Conservation (phyloP, 53 echinoderm and acorn worm genomes). For the Glandiceps talaboti region DNA sequence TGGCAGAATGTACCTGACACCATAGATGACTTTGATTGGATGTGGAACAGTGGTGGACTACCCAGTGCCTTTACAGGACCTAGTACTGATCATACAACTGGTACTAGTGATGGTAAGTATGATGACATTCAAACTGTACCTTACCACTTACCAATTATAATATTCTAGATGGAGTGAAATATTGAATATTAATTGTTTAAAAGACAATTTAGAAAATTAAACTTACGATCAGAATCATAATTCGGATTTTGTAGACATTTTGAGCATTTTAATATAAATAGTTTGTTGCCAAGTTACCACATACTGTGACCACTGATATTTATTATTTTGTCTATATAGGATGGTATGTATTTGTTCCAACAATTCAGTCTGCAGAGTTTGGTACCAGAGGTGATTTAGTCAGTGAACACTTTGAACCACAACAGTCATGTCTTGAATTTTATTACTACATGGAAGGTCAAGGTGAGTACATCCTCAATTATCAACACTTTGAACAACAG, state of each 20-base stretch:
- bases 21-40: slow-evolving; percentile 66
- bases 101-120: background rate
- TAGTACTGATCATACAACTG: background rate
- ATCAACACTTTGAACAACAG: too few species aligned
- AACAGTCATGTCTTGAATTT: slow-evolving; percentile 35
- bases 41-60: slow-evolving; percentile 25
- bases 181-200: too few species aligned
- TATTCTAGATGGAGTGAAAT: too few species aligned
- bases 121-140: too few species aligned
- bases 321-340: background rate
- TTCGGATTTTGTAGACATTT: too few species aligned
- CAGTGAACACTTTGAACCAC: slow-evolving; percentile 34
- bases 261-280: too few species aligned
- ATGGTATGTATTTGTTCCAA: background rate
- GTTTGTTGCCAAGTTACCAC: too few species aligned
- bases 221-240: too few species aligned
- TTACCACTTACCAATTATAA: too few species aligned
- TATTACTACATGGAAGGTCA: slow-evolving; percentile 63
- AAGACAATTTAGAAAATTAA: too few species aligned
- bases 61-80: slow-evolving; percentile 35
- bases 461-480: slow-evolving; percentile 10
- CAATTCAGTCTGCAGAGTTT: background rate
- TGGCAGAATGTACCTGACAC: slow-evolving; percentile 14
- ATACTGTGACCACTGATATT: too few species aligned
- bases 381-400: slow-evolving; percentile 18